phyloP scores from a whole-genome alignment of 2,797 vertebrate genomes.

The Sebastes itinus region DNA sequence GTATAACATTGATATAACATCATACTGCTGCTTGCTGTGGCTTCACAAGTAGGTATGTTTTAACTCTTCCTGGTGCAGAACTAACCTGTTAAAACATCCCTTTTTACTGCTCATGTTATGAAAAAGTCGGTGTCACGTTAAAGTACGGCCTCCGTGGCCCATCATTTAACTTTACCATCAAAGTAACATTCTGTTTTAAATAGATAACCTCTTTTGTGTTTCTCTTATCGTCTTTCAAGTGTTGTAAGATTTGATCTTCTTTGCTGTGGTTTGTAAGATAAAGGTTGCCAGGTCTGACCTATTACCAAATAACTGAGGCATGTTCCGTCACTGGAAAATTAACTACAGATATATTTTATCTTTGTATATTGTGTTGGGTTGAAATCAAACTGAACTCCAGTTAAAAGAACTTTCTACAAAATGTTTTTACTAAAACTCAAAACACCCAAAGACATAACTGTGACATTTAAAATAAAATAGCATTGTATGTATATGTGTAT shows the following conservation, averaged over 20 bases:
- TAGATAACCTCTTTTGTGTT: conserved; percentile 15
- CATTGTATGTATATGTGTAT: not conserved
- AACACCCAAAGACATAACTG: not conserved
- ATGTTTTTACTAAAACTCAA: not conserved
- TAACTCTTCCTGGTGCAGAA: not conserved
- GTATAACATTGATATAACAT: not conserved
- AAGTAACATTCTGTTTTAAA: not conserved
- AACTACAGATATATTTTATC: not conserved
- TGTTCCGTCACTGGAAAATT: not conserved
- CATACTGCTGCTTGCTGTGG: not conserved
- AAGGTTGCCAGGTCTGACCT: not conserved
- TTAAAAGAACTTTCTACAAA: not conserved
- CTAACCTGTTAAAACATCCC: not conserved
- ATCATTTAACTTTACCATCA: not conserved
- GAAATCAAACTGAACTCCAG: not conserved
- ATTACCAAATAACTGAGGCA: not conserved
- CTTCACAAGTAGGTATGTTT: not conserved
- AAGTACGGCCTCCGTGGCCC: not conserved
- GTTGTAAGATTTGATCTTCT: not conserved
- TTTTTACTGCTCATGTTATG: not conserved
- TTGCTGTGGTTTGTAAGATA: conserved; percentile 14
- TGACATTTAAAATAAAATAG: not conserved
- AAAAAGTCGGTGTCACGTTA: not conserved
- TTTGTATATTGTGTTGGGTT: not conserved
- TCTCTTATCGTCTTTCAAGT: not conserved